These are phyloP conservation scores for Columba guinea DNA, from an alignment of 2,797 vertebrate genomes.

Conservation along the genomic window DNA sequence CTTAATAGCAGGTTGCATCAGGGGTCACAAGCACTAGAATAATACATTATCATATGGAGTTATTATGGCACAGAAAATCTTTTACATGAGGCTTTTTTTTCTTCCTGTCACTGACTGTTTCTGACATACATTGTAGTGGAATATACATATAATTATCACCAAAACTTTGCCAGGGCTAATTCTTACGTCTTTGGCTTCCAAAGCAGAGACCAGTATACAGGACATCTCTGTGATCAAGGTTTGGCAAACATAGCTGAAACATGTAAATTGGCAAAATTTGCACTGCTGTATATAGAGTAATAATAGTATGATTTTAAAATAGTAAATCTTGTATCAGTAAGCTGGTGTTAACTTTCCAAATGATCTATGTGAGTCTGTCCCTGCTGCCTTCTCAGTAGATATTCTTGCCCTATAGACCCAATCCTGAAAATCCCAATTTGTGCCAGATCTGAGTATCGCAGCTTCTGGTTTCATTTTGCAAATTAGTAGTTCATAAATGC, in stretches of 20 bases:
- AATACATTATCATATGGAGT: background rate
- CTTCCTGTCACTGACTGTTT: background rate
- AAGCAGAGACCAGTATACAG: rapidly evolving
- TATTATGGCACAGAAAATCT: background rate
- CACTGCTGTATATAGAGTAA: background rate
- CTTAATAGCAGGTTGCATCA: background rate
- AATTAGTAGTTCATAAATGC: background rate
- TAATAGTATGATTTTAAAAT: background rate
- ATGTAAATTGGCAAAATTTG: background rate
- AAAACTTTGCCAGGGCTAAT: background rate
- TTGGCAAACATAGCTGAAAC: background rate
- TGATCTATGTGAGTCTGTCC: background rate
- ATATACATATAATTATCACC: rapidly evolving
- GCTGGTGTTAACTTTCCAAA: background rate
- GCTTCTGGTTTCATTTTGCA: background rate
- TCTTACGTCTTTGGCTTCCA: background rate
- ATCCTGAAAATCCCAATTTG: background rate
- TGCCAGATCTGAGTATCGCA: background rate
- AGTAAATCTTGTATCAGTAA: background rate
- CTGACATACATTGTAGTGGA: background rate
- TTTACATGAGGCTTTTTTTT: background rate
- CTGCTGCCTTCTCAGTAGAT: background rate
- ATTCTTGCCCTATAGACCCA: rapidly evolving
- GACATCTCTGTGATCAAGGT: rapidly evolving
- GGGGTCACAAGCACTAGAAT: background rate